Conservation (phyloP, 2,797 vertebrate species). For the Todus mexicanus region DNA sequence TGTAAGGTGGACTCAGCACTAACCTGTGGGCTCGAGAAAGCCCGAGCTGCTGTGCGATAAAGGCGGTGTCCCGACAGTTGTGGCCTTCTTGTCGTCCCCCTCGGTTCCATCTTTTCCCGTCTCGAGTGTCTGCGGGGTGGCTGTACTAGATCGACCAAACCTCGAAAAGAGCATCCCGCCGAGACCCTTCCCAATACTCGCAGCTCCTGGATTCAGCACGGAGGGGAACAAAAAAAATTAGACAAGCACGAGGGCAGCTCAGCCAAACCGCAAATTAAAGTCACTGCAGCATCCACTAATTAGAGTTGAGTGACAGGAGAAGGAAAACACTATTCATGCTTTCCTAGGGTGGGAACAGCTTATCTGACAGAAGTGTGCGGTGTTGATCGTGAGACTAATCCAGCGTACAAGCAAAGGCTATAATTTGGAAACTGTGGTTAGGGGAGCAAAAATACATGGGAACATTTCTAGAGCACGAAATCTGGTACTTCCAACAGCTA, state of each 20-base stretch:
- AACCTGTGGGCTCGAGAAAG: slow-evolving; percentile 84
- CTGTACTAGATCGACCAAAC: slow-evolving; percentile 87
- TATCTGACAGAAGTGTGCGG: neutral
- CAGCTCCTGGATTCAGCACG: slow-evolving; percentile 80
- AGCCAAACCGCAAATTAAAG: neutral
- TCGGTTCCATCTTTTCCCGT: slow-evolving; percentile 77
- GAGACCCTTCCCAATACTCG: slow-evolving; percentile 95
- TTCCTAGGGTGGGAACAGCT: slow-evolving; percentile 26
- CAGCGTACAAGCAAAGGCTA: neutral
- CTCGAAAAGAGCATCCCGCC: slow-evolving; percentile 95
- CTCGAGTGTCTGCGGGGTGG: slow-evolving; percentile 79
- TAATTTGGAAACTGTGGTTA: neutral
- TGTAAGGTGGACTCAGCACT: slow-evolving; percentile 29
- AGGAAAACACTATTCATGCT: neutral
- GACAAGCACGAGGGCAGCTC: neutral
- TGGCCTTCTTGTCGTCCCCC: slow-evolving; percentile 77
- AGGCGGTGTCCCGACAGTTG: slow-evolving; percentile 24
- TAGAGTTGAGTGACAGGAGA: neutral
- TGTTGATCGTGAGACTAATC: neutral
- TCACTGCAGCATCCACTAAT: neutral
- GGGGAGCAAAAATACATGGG: neutral
- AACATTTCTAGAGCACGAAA: neutral
- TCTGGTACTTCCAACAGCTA: neutral
- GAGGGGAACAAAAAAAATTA: neutral
- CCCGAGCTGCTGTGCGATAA: slow-evolving; percentile 79